Evolutionary conservation across 1,140 invertebrate genomes (phyloP).

Genomic region (Melipona quadrifasciata): DNA sequence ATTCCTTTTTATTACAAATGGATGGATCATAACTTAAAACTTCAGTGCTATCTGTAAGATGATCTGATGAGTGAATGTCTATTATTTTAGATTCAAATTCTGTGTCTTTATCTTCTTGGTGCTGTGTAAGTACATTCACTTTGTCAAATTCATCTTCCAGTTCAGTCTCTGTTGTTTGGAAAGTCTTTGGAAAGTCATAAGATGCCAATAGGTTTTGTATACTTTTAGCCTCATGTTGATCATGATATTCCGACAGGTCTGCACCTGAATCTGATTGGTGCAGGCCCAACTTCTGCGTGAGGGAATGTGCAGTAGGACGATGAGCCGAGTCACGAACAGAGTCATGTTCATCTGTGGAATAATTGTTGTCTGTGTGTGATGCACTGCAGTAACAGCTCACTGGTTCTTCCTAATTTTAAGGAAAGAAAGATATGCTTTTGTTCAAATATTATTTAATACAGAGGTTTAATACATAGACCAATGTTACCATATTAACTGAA

Average conservation of each 20-base stretch:
- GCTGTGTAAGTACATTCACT: conserved; percentile 44
- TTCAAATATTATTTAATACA: conserved; percentile 28
- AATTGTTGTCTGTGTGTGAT: conserved; percentile 86
- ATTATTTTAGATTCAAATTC: conserved; percentile 7
- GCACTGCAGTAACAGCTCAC: conserved; percentile 87
- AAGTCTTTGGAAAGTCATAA: conserved; percentile 66
- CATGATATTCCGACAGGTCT: conserved; percentile 83
- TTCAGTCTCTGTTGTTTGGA: conserved; percentile 60
- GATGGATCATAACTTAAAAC: conserved; percentile 39
- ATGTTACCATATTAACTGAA: conserved; percentile 1
- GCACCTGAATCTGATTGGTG: conserved; percentile 86
- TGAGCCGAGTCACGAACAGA: conserved; percentile 81
- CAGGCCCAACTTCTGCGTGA: conserved; percentile 79
- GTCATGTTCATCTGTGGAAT: conserved; percentile 86
- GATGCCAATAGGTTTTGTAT: conserved; percentile 71
- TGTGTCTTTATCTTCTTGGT: conserved; percentile 34
- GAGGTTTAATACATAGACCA: conserved; percentile 12
- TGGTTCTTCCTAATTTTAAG: conserved; percentile 79
- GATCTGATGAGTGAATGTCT: conserved; percentile 45
- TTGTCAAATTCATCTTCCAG: conserved; percentile 53
- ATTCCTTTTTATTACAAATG: conserved; percentile 28
- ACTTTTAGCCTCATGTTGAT: conserved; percentile 75
- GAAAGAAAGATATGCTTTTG: conserved; percentile 47
- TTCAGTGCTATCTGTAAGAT: conserved; percentile 31
- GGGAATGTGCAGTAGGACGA: conserved; percentile 73